Evolutionary conservation across 53 echinoderm and acorn worm genomes (phyloP).

Genomic region (Glandiceps talaboti): DNA sequence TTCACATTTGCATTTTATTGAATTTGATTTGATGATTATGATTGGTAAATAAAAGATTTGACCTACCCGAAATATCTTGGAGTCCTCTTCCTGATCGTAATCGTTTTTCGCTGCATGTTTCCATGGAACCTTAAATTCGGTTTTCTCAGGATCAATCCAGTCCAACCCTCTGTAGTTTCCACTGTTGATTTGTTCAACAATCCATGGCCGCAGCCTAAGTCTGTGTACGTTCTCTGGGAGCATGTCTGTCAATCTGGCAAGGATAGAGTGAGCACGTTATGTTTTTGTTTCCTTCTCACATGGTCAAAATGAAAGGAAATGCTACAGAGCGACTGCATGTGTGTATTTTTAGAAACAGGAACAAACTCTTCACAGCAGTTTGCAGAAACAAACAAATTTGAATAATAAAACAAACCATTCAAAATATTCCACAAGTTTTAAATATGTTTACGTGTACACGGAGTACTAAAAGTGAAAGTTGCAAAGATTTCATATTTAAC

Average conservation of each 20-base stretch:
- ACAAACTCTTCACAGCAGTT: too few species aligned
- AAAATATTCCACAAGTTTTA: too few species aligned
- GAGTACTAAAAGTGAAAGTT: too few species aligned
- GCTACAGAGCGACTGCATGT: not conserved
- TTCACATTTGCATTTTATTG: too few species aligned
- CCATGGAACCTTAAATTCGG: constrained; percentile 94
- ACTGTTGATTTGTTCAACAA: constrained; percentile 57
- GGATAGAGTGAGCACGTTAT: not conserved
- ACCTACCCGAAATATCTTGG: constrained; percentile 88
- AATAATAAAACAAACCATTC: too few species aligned
- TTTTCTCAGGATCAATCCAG: constrained; percentile 91
- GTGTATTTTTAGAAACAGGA: not conserved
- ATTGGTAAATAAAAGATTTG: too few species aligned
- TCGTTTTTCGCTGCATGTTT: constrained; percentile 99
- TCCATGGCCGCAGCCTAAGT: constrained; percentile 70
- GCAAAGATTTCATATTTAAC: too few species aligned
- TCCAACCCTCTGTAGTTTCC: constrained; percentile 81
- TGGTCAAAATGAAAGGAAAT: not conserved
- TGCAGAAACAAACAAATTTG: too few species aligned
- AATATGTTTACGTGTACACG: too few species aligned
- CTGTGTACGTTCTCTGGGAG: constrained; percentile 3
- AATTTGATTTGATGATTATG: too few species aligned
- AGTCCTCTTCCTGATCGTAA: constrained; percentile 96
- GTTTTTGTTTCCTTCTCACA: not conserved
- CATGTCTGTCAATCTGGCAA: too few species aligned